phyloP scores from a whole-genome alignment of 2,113 vertebrate species.

The Jacana jacana region DNA sequence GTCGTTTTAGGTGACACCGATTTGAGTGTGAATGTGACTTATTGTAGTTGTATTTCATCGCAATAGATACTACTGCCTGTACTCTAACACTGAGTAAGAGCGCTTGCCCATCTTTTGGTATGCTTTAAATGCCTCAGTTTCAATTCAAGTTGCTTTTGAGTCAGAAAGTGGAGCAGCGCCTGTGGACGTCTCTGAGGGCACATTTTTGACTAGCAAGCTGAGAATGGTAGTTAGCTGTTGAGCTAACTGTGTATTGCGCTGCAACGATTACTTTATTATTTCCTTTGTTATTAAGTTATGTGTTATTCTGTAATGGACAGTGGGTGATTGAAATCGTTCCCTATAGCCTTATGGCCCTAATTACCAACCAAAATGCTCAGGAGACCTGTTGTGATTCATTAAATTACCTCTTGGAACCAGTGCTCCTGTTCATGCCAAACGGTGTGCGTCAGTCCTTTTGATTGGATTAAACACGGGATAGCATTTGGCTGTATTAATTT shows the following conservation, averaged over 20 bases:
- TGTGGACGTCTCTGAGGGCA: neutral
- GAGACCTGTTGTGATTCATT: slow-evolving; percentile 24
- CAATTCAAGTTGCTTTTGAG: neutral
- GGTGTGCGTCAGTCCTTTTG: neutral
- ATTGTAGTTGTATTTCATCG: neutral
- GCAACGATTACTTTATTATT: neutral
- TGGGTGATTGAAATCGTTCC: neutral
- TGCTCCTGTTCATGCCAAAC: slow-evolving; percentile 6
- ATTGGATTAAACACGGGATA: neutral
- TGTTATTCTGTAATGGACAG: neutral
- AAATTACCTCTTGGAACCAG: neutral
- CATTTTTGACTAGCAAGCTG: neutral
- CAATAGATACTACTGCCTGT: neutral
- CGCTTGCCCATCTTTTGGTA: neutral
- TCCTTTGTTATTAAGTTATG: slow-evolving; percentile 17
- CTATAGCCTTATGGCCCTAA: neutral
- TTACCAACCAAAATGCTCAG: neutral
- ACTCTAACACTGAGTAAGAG: neutral
- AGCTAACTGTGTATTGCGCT: neutral
- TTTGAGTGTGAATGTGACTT: neutral
- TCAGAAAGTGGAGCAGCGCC: neutral
- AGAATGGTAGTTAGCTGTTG: neutral
- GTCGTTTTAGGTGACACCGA: neutral
- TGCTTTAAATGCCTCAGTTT: neutral
- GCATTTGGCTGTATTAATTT: neutral